Base-by-base conservation (phyloP, 2,797 vertebrate species). In the Alectoris magna region DNA sequence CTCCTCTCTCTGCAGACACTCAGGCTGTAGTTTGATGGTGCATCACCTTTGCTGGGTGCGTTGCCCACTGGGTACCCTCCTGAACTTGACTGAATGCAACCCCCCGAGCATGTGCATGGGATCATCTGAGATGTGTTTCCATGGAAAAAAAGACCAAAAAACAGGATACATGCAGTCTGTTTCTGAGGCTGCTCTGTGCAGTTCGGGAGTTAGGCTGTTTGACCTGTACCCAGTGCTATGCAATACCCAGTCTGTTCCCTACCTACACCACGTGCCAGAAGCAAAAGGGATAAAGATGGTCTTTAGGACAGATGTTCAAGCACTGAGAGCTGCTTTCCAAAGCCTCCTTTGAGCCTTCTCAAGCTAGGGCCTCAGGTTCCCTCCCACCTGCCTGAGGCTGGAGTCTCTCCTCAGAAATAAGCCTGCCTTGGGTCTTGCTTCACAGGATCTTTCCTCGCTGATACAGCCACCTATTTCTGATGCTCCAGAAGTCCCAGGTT, bases 1-100 rank as follows among this genome's bases (percentile, higher is more conserved):
- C 34, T 27, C 74, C 16, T 38, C 15, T 34, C 27, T 16, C 14
- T 0, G 0, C 24, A 16, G n/a, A 48, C 43, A 44, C 7, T 2
- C 2, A 1, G 4, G 14, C 31, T 51, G 34, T 6, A 22, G 51
- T n/a, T 7, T 14, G 46, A 16, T 29, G 34, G 26, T 4, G 39
- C 11, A 38, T 51, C 60, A 56, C 19, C 58, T 70, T 17, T 44
- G n/a, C 39, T 3, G 23, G 12, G 4, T 14, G 6, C 0, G 0
- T 44, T 66, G 69, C 64, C 59, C 75, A 21, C 68, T 68, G 4
- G 31, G 12, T 17, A 12, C 51, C 51, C 39, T 66, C 27, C 39
- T 31, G 39, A 39, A 22, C 43, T 31, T 43, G 18, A 13, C 62
- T 64, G 39, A 64, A 10, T 43, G 21, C 21, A n/a, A n/a, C 13